Conservation (phyloP, 2,888 invertebrate species). For the Rhaphigaster nebulosa region DNA sequence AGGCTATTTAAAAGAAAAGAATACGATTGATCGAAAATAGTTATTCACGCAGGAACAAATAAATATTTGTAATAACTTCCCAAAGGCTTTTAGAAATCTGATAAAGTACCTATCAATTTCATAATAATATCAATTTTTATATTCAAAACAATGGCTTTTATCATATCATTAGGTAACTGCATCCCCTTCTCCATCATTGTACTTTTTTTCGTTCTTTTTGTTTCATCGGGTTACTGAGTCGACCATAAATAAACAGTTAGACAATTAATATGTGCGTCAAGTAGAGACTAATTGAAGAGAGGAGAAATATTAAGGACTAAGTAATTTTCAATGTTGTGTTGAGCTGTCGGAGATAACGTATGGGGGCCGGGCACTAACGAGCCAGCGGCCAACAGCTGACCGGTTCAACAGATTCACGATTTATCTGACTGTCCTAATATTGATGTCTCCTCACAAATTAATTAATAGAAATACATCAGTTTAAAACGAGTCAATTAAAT, state of each 20-base stretch:
- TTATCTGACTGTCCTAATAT: background rate
- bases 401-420: background rate
- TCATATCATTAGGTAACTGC: background rate
- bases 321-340: slow-evolving; percentile 1
- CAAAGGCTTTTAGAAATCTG: no score
- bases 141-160: no score
- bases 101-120: no score
- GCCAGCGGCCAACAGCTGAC: background rate
- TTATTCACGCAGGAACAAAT: no score
- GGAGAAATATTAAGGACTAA: slow-evolving; percentile 33
- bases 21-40: no score
- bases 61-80: no score
- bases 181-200: background rate
- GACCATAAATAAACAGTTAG: background rate
- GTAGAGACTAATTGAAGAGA: background rate
- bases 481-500: background rate
- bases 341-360: slow-evolving; percentile 38
- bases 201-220: background rate
- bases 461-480: slow-evolving; percentile 14
- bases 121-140: no score
- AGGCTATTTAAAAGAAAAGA: no score
- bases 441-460: slow-evolving; percentile 9
- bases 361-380: background rate
- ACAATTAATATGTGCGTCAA: slow-evolving; percentile 28
- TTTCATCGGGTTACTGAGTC: background rate